Evolutionary conservation across 2,797 vertebrate genomes (phyloP).

Genomic region (Sardinella longiceps): DNA sequence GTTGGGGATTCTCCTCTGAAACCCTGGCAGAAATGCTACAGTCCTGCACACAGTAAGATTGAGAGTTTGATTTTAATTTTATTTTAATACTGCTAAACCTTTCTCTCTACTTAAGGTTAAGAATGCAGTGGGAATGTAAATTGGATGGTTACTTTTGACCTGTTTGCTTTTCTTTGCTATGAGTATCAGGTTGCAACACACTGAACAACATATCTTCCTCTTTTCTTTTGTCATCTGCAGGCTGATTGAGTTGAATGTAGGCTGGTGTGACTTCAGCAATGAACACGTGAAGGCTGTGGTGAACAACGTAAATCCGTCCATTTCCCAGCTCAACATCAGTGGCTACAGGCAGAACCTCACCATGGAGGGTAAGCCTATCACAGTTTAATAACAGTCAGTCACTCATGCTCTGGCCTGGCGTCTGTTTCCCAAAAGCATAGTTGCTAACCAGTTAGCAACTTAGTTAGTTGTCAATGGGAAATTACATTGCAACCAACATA

Average conservation of each 20-base stretch:
- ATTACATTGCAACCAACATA: too few species aligned
- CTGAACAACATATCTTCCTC: neutral
- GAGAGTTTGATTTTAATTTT: too few species aligned
- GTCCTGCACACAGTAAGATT: conserved; percentile 77
- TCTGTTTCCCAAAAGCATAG: too few species aligned
- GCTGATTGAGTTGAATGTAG: conserved; percentile 87
- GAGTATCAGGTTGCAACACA: neutral
- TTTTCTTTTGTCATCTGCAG: conserved; percentile 59
- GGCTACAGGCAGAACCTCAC: conserved; percentile 89
- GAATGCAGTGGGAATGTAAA: neutral
- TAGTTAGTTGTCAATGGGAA: too few species aligned
- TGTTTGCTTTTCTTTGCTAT: neutral
- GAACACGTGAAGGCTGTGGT: conserved; percentile 81
- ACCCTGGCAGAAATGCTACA: conserved; percentile 76
- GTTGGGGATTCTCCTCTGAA: conserved; percentile 81
- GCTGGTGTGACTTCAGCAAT: conserved; percentile 85
- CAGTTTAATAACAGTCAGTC: neutral
- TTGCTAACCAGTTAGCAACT: too few species aligned
- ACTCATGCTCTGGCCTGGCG: too few species aligned
- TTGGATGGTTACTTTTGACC: neutral
- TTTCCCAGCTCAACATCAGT: conserved; percentile 88
- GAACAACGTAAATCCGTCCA: conserved; percentile 64
- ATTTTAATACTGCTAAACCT: too few species aligned
- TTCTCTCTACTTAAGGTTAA: too few species aligned
- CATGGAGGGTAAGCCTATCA: conserved; percentile 67